A percentile compares a stretch with the other conserved stretches of the same genome.
Evolutionary conservation across 2,797 vertebrate species (phyloP).

Genomic region (Hyperoplus lanceolatus): DNA sequence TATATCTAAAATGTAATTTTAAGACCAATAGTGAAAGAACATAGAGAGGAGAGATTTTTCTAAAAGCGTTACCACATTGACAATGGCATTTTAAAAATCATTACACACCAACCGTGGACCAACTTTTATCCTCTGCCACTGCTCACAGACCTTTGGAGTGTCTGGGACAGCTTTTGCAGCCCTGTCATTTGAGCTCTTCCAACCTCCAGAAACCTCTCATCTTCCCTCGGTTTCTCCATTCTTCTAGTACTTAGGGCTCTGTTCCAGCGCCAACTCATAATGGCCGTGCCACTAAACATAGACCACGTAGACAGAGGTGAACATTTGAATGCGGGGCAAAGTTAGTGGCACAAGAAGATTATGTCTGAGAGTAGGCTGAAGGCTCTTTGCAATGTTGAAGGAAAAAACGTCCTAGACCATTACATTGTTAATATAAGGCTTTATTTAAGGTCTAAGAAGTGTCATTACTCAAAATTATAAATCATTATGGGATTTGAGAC

Average conservation of each 20-base stretch:
- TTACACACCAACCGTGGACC: conserved; percentile 23
- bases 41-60: no score
- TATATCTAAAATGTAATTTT: background rate
- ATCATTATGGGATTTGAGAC: conserved; percentile 65
- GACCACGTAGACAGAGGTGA: conserved; percentile 51
- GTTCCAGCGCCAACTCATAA: conserved; percentile 51
- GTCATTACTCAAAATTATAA: conserved; percentile 62
- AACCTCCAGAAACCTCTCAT: conserved; percentile 65
- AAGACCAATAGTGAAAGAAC: background rate
- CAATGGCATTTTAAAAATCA: conserved; percentile 13
- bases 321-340: conserved; percentile 39
- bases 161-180: conserved; percentile 54
- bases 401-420: conserved; percentile 17
- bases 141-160: conserved; percentile 26
- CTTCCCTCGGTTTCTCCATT: conserved; percentile 50
- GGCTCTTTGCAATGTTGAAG: conserved; percentile 7
- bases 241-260: conserved; percentile 47
- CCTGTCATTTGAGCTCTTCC: conserved; percentile 63
- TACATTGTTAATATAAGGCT: conserved; percentile 32
- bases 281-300: conserved; percentile 60
- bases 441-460: conserved; percentile 52
- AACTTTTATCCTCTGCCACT: conserved; percentile 8
- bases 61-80: background rate
- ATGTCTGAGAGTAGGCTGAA: conserved; percentile 18
- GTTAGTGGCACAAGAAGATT: conserved; percentile 19